A percentile compares a stretch with the other conserved stretches of the same genome.
Conservation (phyloP, 2,888 invertebrate genomes). For the Dryocosmus kuriphilus region DNA sequence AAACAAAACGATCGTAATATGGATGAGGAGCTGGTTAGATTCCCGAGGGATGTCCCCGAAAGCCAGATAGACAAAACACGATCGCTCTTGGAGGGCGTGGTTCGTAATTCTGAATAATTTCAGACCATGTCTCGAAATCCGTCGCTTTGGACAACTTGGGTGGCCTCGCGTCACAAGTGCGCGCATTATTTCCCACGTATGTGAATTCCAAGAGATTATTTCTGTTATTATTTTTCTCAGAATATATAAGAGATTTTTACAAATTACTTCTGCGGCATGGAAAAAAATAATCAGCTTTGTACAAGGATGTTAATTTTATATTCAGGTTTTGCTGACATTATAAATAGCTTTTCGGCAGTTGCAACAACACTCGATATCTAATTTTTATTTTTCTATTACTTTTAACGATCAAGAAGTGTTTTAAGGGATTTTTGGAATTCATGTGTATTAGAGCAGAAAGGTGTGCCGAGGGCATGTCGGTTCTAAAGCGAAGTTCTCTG, state of each 20-base stretch:
- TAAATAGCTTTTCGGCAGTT: neutral
- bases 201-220: constrained; percentile 12
- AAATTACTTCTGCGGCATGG: neutral
- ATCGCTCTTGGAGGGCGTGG: constrained; percentile 56
- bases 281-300: too few species aligned
- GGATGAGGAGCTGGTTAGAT: constrained; percentile 24
- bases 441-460: neutral
- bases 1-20: constrained; percentile 30
- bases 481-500: neutral
- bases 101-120: constrained; percentile 56
- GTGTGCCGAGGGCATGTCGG: neutral
- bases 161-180: constrained; percentile 46
- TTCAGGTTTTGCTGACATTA: neutral
- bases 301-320: neutral
- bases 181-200: constrained; percentile 14
- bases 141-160: constrained; percentile 50
- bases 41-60: constrained; percentile 20
- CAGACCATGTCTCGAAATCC: constrained; percentile 45
- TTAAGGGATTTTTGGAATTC: neutral
- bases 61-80: constrained; percentile 52
- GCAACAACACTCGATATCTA: neutral
- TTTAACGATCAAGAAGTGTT: neutral
- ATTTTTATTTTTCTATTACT: neutral
- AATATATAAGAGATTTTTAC: neutral
- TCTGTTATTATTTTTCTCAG: constrained; percentile 6